A percentile compares a stretch with the other conserved stretches of the same genome.
phyloP scores from a whole-genome alignment of 2,797 vertebrate genomes.

The Luscinia megarhynchos region DNA sequence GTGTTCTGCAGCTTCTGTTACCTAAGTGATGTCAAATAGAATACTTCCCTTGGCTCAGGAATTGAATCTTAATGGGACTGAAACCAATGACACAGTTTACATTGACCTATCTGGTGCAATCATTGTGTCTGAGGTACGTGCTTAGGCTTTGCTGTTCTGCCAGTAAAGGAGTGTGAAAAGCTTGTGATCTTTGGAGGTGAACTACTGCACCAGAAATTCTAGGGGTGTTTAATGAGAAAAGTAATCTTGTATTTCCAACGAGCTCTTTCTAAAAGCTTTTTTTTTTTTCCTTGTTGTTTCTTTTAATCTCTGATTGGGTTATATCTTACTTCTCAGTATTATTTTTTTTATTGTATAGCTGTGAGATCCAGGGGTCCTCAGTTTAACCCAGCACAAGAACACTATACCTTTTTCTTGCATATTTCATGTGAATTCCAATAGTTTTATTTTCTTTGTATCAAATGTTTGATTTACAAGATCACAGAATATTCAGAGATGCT shows the following conservation, averaged over 20 bases:
- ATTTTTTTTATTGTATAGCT: background rate
- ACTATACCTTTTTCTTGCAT: background rate
- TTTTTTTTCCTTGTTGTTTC: background rate
- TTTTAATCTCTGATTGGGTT: background rate
- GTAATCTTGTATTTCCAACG: background rate
- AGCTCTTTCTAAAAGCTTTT: background rate
- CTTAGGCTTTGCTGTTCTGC: background rate
- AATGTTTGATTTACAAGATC: background rate
- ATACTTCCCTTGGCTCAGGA: background rate
- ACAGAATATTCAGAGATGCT: background rate
- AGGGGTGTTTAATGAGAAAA: background rate
- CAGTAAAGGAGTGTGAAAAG: background rate
- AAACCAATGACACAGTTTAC: background rate
- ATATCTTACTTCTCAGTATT: background rate
- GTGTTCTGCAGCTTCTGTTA: conserved; percentile 7
- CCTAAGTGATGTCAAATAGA: background rate
- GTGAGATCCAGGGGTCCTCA: background rate
- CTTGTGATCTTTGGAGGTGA: background rate
- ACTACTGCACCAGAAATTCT: background rate
- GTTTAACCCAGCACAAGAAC: accelerated
- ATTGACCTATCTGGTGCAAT: background rate
- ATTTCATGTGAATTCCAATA: background rate
- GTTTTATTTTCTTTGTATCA: background rate
- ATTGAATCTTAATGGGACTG: background rate
- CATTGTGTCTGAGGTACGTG: accelerated